phyloP scores from a whole-genome alignment of 1,140 invertebrate species.

The Drosophila mayri region DNA sequence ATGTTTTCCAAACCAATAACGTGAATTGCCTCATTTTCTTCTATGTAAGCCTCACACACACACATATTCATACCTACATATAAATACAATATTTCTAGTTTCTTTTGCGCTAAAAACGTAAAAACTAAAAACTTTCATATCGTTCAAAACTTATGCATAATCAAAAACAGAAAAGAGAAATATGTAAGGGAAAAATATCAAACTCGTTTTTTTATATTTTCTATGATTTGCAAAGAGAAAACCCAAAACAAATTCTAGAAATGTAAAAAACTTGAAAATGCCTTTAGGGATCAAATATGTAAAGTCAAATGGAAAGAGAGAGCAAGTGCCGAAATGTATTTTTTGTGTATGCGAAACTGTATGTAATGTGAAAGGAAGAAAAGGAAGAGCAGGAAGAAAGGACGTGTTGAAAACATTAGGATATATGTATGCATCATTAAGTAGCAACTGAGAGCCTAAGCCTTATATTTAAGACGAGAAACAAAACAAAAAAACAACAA shows the following conservation, averaged over 20 bases:
- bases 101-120: constrained; percentile 27
- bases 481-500: background rate
- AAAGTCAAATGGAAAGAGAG: constrained; percentile 26
- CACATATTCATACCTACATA: constrained; percentile 4
- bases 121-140: constrained; percentile 31
- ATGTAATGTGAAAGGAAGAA: background rate
- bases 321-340: constrained; percentile 46
- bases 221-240: constrained; percentile 24
- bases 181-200: constrained; percentile 33
- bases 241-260: constrained; percentile 16
- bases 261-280: constrained; percentile 50
- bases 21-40: constrained; percentile 24
- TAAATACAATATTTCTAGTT: constrained; percentile 6
- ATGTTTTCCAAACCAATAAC: constrained; percentile 27
- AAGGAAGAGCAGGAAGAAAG: background rate
- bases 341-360: constrained; percentile 50
- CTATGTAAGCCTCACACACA: background rate
- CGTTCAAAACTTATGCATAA: constrained; percentile 48
- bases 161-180: constrained; percentile 19
- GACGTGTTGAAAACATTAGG: constrained; percentile 30
- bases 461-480: constrained; percentile 24
- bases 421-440: constrained; percentile 28
- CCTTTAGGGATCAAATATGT: constrained; percentile 78
- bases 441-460: constrained; percentile 33
- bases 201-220: constrained; percentile 18